A percentile compares a stretch with the other conserved stretches of the same genome.
Conservation (phyloP, 2,113 vertebrate genomes). For the Cyprinus carpio region DNA sequence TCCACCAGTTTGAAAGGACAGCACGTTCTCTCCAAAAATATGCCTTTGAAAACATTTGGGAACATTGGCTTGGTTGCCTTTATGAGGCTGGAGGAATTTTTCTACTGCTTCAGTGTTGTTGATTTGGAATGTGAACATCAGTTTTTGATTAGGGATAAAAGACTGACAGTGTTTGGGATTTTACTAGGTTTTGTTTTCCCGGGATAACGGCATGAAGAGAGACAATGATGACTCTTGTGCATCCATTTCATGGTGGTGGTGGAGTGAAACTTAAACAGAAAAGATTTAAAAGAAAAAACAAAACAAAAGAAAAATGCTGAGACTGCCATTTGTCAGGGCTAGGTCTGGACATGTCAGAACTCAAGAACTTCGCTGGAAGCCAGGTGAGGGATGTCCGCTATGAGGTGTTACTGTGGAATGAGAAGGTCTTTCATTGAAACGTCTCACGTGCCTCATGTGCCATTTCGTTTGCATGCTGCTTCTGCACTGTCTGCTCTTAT, state of each 20-base stretch:
- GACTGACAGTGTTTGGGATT: slow-evolving; percentile 1
- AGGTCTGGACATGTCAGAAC: slow-evolving; percentile 65
- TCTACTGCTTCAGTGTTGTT: slow-evolving; percentile 20
- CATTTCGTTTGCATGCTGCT: neutral
- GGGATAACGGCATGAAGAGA: neutral
- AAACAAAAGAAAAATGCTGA: slow-evolving; percentile 48
- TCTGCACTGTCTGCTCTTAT: slow-evolving; percentile 3
- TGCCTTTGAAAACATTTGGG: slow-evolving; percentile 14
- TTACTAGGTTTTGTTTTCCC: neutral
- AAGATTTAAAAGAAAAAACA: neutral
- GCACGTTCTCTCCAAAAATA: slow-evolving; percentile 5
- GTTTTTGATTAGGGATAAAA: slow-evolving; percentile 34
- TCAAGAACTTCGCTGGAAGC: slow-evolving; percentile 67
- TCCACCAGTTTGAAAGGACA: neutral
- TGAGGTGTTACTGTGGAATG: neutral
- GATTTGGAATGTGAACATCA: slow-evolving; percentile 18
- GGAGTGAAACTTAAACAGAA: neutral
- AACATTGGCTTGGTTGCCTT: slow-evolving; percentile 23
- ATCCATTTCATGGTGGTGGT: neutral
- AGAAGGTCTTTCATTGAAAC: neutral
- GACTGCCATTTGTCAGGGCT: slow-evolving; percentile 60
- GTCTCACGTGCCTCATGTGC: neutral
- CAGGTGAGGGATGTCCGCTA: slow-evolving; percentile 33
- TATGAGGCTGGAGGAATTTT: neutral
- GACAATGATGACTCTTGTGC: neutral